A percentile compares a stretch with the other conserved stretches of the same genome.
Evolutionary conservation across 2,113 vertebrate species (phyloP).

Genomic region (Sphaerodactylus townsendi): DNA sequence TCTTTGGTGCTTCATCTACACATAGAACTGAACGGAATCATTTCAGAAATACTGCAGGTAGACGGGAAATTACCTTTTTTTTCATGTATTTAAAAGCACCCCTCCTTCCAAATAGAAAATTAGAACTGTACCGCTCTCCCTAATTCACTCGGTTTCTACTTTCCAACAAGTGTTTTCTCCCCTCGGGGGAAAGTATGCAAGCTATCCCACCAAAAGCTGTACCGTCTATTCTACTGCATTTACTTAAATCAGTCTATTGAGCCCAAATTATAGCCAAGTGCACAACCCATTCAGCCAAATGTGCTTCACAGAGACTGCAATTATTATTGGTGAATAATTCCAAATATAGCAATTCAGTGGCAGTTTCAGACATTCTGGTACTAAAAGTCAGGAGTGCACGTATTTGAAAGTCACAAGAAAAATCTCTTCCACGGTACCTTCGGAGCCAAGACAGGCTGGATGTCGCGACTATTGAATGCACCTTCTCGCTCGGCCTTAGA

Average conservation of each 20-base stretch:
- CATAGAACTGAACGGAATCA: too few species aligned
- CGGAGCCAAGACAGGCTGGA: background rate
- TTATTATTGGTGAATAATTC: background rate
- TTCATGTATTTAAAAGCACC: too few species aligned
- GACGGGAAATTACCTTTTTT: too few species aligned
- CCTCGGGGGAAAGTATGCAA: background rate
- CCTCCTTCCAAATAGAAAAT: too few species aligned
- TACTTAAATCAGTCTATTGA: too few species aligned
- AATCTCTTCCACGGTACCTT: slow-evolving; percentile 35
- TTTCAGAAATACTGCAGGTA: too few species aligned
- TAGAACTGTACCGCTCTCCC: too few species aligned
- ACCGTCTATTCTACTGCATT: background rate
- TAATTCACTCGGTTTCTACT: background rate
- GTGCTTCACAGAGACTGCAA: too few species aligned
- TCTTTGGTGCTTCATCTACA: too few species aligned
- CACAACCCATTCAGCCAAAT: too few species aligned
- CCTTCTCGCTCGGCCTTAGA: background rate
- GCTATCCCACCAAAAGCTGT: background rate
- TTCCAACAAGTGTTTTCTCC: background rate
- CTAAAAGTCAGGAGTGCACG: background rate
- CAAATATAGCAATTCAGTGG: background rate
- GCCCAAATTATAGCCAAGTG: too few species aligned
- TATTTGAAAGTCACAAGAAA: too few species aligned
- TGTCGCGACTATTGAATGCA: background rate
- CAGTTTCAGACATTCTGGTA: background rate